These are phyloP conservation scores for Enteromius viviparus DNA, from an alignment of 2,797 vertebrate species.

Conservation along the genomic window DNA sequence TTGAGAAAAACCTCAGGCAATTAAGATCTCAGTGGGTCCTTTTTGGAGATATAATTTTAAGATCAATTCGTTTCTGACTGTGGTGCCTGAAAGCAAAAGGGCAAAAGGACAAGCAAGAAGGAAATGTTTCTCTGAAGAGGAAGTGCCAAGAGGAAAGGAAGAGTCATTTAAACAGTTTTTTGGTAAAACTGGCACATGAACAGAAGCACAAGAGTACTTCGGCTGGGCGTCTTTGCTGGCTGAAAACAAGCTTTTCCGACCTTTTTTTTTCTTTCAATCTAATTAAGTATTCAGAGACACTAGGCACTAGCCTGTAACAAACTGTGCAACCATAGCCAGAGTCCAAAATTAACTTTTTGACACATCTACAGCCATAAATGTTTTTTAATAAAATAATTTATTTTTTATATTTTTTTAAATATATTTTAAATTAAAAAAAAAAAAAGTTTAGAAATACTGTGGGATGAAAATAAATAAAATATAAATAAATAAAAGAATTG, in stretches of 20 bases:
- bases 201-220: slow-evolving; percentile 15
- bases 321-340: not conserved
- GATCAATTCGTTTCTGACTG: slow-evolving; percentile 32
- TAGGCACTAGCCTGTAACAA: not conserved
- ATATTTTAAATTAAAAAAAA: too few relatives aligned
- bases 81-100: slow-evolving; percentile 30
- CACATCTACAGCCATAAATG: not conserved
- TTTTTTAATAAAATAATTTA: not conserved
- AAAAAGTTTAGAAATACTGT: not conserved
- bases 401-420: not conserved
- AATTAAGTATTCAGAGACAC: slow-evolving; percentile 16
- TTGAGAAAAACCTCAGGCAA: slow-evolving; percentile 17
- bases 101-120: slow-evolving; percentile 33
- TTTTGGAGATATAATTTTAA: slow-evolving; percentile 3
- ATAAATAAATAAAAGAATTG: too few relatives aligned
- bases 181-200: not conserved
- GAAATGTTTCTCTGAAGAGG: slow-evolving; percentile 7
- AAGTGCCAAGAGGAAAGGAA: slow-evolving; percentile 7
- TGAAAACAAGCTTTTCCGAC: slow-evolving; percentile 28
- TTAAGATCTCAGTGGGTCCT: not conserved
- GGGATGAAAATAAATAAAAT: too few relatives aligned
- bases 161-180: not conserved
- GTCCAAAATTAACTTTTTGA: not conserved
- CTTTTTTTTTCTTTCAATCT: not conserved
- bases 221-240: slow-evolving; percentile 14